phyloP scores from a whole-genome alignment of 2,888 invertebrate species.

The Yponomeuta evonymella region DNA sequence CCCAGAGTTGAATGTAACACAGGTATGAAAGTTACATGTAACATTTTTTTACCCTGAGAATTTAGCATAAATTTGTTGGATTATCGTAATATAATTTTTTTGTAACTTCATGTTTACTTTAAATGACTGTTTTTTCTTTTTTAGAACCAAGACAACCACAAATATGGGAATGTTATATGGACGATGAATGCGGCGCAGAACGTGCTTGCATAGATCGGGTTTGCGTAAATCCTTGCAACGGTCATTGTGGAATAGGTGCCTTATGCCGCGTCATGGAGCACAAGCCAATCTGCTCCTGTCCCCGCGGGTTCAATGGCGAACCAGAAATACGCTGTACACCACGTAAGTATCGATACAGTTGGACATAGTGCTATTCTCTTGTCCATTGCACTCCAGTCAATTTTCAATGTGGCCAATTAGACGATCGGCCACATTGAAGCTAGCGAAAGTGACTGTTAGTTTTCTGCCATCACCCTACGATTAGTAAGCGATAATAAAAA shows the following conservation, averaged over 20 bases:
- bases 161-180: constrained; percentile 82
- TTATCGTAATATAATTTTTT: constrained; percentile 1
- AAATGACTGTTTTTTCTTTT: constrained; percentile 15
- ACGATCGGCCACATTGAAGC: no score
- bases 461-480: no score
- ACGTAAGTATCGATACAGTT: constrained; percentile 76
- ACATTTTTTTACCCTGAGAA: no score
- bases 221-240: constrained; percentile 87
- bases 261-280: constrained; percentile 88
- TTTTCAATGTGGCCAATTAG: no score
- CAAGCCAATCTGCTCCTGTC: constrained; percentile 86
- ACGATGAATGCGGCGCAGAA: constrained; percentile 86
- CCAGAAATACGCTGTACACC: constrained; percentile 83
- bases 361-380: background rate
- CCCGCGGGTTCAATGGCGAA: constrained; percentile 84
- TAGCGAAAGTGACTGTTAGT: no score
- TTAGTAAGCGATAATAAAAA: no score
- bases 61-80: no score
- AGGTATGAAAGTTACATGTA: constrained; percentile 47
- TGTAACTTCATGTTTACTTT: constrained; percentile 12
- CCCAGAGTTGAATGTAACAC: constrained; percentile 84
- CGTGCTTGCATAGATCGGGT: constrained; percentile 84
- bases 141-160: constrained; percentile 60
- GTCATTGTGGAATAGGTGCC: constrained; percentile 87
- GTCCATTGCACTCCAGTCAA: no score